These are phyloP conservation scores for Barypeithes pellucidus DNA, from an alignment of 2,888 invertebrate species.

Conservation along the genomic window DNA sequence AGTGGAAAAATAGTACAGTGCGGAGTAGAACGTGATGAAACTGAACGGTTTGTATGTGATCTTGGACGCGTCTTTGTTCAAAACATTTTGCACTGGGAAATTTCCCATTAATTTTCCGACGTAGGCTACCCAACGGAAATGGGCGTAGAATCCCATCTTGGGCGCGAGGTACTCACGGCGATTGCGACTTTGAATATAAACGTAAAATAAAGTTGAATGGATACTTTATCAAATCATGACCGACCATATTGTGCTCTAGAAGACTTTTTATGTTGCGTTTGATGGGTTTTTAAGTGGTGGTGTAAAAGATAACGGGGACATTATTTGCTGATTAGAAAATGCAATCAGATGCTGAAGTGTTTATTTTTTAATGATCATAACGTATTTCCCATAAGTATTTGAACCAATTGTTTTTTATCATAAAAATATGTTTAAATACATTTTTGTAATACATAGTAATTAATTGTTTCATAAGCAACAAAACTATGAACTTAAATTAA, in stretches of 20 bases:
- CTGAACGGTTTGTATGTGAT: slow-evolving; percentile 37
- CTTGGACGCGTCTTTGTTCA: slow-evolving; percentile 29
- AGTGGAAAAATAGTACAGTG: slow-evolving; percentile 14
- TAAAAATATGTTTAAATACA: too few species aligned
- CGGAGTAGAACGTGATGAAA: slow-evolving; percentile 26
- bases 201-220: neutral
- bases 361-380: too few species aligned
- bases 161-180: neutral
- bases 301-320: slow-evolving; percentile 2
- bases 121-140: slow-evolving; percentile 41
- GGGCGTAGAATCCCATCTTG: neutral
- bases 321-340: neutral
- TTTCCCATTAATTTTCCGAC: slow-evolving; percentile 41
- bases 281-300: neutral
- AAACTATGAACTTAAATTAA: too few species aligned
- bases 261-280: slow-evolving; percentile 1
- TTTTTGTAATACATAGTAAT: too few species aligned
- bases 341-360: neutral
- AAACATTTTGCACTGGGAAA: slow-evolving; percentile 47
- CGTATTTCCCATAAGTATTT: too few species aligned
- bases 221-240: neutral
- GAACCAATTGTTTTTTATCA: too few species aligned
- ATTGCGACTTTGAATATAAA: neutral
- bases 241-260: neutral
- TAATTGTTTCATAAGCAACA: too few species aligned